Base-by-base conservation (phyloP, 2,888 invertebrate species). In the Gonocerus acuteangulatus region DNA sequence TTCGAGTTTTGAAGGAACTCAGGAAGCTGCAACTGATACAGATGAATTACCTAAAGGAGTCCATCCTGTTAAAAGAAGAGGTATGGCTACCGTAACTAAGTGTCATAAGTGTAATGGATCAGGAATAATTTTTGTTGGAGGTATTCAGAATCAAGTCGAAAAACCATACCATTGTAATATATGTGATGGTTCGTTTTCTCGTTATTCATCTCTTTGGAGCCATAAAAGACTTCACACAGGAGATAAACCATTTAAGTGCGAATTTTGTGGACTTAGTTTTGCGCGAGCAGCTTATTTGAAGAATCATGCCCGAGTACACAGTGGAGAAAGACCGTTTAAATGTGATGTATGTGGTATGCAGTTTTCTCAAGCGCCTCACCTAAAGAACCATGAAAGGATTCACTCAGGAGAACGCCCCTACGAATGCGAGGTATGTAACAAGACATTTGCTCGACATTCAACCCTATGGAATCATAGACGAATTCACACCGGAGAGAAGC, bases 341-440 rank as follows among this genome's bases (percentile, higher is more conserved):
- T 91, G 90, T 75, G 85, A 83, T 71, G 89, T 89, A 21, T 91
- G 90, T 73, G 90, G 90, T 48, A 90, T 90, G 90, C 89, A 89
- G 73, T 90, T 91, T 73, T 89, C 89, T 4, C 90, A 91, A 71
- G 88, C 88, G 60, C 90, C 90, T 1, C 90, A 91, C 78, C 77
- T 91, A 59, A 90, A 90, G 72, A 91, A 90, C 73, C 90, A 90
- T 71, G 90, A 91, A 74, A 80, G 90, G 70, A 90, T 90, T 61
- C 90, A 91, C 73, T 89, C 89, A 32, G 90, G 90, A 2, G 90
- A 90, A 71, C 82, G 89, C 66, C 90, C 90, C 0, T 90, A 90
- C 73, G 89, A 90, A 63, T 91, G 90, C 73, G 90, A 90, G 74
- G 83, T 90, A 19, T 91, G 90, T 71, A 89, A 90, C 72, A 91